Percentiles rank a stretch among this genome's conserved stretches.
These are phyloP conservation scores for Osedax fenrisi DNA, from an alignment of 2,888 invertebrate species.

Conservation along the genomic window DNA sequence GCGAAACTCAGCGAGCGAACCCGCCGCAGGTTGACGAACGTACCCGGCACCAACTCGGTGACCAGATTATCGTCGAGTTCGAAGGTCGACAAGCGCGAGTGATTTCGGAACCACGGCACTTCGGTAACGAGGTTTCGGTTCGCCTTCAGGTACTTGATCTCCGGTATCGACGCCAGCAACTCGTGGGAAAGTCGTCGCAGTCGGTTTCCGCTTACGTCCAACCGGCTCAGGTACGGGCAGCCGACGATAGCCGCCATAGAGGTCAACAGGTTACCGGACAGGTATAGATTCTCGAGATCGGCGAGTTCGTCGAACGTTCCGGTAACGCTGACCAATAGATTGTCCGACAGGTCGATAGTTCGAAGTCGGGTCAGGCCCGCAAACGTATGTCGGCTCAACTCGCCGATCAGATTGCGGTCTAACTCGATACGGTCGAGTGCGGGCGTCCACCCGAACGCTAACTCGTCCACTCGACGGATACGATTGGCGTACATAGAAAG, in stretches of 20 bases:
- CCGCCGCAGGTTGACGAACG: not conserved
- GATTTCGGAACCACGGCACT: not conserved
- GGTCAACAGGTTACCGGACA: not conserved
- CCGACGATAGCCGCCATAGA: not conserved
- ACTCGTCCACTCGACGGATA: not conserved
- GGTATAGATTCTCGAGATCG: not conserved
- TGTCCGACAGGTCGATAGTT: not conserved
- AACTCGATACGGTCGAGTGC: not conserved
- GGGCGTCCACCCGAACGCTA: not conserved
- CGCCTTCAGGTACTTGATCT: not conserved
- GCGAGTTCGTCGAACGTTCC: not conserved
- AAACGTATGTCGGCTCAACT: not conserved
- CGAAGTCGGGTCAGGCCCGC: not conserved
- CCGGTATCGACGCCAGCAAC: not conserved
- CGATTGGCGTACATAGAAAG: not conserved
- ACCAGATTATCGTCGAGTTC: slow-evolving; percentile 4
- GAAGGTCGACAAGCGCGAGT: not conserved
- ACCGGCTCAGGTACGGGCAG: not conserved
- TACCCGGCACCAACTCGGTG: not conserved
- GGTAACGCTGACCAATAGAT: not conserved
- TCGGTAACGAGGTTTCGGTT: not conserved
- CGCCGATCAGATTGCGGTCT: not conserved
- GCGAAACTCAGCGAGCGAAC: not conserved
- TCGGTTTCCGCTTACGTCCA: not conserved
- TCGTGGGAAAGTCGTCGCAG: not conserved